These are phyloP conservation scores for Barbus barbus DNA, from an alignment of 2,113 vertebrate genomes.

Conservation along the genomic window DNA sequence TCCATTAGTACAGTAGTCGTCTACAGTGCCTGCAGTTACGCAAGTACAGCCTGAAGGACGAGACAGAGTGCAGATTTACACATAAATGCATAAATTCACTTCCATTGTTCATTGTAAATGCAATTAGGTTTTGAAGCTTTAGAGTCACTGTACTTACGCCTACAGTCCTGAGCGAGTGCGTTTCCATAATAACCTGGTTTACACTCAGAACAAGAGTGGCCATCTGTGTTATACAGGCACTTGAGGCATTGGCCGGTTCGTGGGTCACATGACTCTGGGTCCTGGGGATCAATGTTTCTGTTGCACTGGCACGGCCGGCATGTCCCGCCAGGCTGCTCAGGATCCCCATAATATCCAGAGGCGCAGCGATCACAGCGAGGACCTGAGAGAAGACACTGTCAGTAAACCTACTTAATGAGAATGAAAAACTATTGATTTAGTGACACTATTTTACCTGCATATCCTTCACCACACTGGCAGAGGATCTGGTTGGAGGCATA, in stretches of 20 bases:
- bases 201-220: constrained; percentile 75
- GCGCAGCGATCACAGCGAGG: constrained; percentile 81
- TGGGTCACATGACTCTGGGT: constrained; percentile 80
- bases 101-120: background rate
- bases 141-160: constrained; percentile 70
- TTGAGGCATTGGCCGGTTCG: constrained; percentile 78
- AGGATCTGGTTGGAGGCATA: constrained; percentile 74
- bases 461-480: constrained; percentile 81
- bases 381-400: constrained; percentile 63
- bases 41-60: constrained; percentile 78
- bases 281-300: constrained; percentile 79
- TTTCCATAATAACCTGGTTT: constrained; percentile 81
- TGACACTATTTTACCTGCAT: constrained; percentile 67
- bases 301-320: constrained; percentile 84
- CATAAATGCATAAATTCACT: background rate
- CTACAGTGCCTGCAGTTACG: constrained; percentile 74
- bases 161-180: constrained; percentile 80
- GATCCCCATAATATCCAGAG: constrained; percentile 80
- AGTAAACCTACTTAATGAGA: background rate
- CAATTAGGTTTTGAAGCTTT: background rate
- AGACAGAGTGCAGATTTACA: background rate
- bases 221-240: constrained; percentile 81
- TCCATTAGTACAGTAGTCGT: constrained; percentile 62
- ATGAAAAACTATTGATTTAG: constrained; percentile 45
- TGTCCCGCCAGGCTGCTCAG: constrained; percentile 66